Evolutionary conservation across 2,113 vertebrate species (phyloP), one percentile per base, ranked within the genome.

Genomic region (Abramis brama): DNA sequence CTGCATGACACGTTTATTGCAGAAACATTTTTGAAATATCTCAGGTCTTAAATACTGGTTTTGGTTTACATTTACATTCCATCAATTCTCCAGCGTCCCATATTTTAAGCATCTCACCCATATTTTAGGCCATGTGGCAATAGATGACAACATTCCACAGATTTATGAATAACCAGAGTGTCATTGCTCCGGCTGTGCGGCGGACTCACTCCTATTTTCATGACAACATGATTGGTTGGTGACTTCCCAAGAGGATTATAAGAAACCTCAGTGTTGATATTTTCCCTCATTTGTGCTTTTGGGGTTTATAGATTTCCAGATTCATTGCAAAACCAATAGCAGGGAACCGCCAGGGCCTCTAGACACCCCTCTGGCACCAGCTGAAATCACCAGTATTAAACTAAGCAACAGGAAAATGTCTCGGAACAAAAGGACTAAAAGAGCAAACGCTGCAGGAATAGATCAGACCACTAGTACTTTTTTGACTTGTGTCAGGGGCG

Each of bases 41-140:
- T 68, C 60, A 55, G 55, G 57, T 79, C 78, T 86, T 13, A 70
- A 76, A 84, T 45, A 50, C 27, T 23, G 83, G 39, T 47, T 55
- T 74, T 68, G 82, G 55, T 84, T 50, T 59, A 30, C 23, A 62
- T 78, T 71, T 74, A 47, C 75, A 73, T 66, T 47, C 77, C 70
- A 27, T 85, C 30, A 82, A 47, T 52, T 60, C 78, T 81, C 78
- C 50, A 76, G 71, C 27, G 50, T 71, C 47, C 36, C 21, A n/a
- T 73, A 73, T 68, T 85, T 85, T 43, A 77, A 82, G 60, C 15
- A 64, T 80, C 30, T 47, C 59, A 5, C 7, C 59, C 59, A 64
- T 64, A 80, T 80, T 80, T 80, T 33, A 85, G 73, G n/a, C 87
- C 25, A 47, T 83, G 73, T 88, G 66, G 81, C 74, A 86, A 83